A percentile compares a stretch with the other conserved stretches of the same genome.
Evolutionary conservation across 2,797 vertebrate genomes (phyloP).

Genomic region (Cossypha niveicapilla): DNA sequence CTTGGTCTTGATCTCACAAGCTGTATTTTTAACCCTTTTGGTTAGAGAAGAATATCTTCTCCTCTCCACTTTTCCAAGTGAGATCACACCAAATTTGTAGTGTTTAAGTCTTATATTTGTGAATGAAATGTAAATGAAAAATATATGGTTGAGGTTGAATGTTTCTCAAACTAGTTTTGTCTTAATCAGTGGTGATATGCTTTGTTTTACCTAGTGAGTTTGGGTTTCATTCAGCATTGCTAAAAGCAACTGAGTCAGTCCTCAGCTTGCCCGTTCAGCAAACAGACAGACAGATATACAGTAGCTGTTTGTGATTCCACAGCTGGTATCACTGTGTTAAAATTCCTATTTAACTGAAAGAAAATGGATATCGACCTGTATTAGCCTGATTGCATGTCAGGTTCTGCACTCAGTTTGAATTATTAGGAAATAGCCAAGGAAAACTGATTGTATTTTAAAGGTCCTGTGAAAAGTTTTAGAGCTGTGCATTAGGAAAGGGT

Average conservation of each 20-base stretch:
- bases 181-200: neutral
- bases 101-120: neutral
- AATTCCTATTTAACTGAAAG: slow-evolving; percentile 74
- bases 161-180: neutral
- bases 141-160: neutral
- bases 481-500: slow-evolving; percentile 46
- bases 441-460: slow-evolving; percentile 74
- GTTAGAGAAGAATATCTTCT: neutral
- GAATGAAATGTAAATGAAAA: neutral
- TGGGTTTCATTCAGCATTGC: neutral
- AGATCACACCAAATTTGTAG: neutral
- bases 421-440: slow-evolving; percentile 67
- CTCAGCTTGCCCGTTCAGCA: neutral
- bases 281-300: slow-evolving; percentile 18
- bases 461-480: slow-evolving; percentile 72
- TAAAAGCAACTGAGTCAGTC: neutral
- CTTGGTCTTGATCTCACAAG: neutral
- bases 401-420: slow-evolving; percentile 64
- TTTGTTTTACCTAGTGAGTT: neutral
- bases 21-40: neutral
- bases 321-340: slow-evolving; percentile 51
- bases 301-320: slow-evolving; percentile 42
- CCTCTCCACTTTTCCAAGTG: neutral
- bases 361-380: slow-evolving; percentile 74
- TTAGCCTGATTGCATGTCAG: slow-evolving; percentile 69